These are phyloP conservation scores for Pecten maximus DNA, from an alignment of 2,888 invertebrate genomes.

Conservation along the genomic window DNA sequence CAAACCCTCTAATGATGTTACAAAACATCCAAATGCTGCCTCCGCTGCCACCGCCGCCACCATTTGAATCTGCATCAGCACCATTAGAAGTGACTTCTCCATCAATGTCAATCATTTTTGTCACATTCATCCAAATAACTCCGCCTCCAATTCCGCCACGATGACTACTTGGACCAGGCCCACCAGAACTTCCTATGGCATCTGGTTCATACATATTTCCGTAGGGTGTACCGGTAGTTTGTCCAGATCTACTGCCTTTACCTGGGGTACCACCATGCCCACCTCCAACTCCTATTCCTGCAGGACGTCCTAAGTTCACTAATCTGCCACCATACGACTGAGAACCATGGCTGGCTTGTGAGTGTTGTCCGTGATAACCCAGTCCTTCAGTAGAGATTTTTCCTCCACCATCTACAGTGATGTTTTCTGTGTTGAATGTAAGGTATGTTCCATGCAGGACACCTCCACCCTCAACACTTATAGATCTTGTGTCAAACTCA, in stretches of 20 bases:
- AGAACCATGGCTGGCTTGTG: constrained; percentile 61
- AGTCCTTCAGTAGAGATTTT: constrained; percentile 67
- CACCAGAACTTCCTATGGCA: constrained; percentile 71
- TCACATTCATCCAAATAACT: constrained; percentile 74
- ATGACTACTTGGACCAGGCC: constrained; percentile 54
- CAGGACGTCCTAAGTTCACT: constrained; percentile 69
- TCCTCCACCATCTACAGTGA: constrained; percentile 74
- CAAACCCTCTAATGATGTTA: constrained; percentile 70
- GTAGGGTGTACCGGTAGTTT: constrained; percentile 68
- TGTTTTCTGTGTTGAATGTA: constrained; percentile 65
- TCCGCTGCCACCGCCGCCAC: constrained; percentile 72
- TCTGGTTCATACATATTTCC: constrained; percentile 73
- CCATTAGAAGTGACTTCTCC: constrained; percentile 72
- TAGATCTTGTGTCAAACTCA: constrained; percentile 60
- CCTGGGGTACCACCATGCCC: constrained; percentile 74
- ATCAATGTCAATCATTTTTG: constrained; percentile 71
- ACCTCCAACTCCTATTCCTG: constrained; percentile 61
- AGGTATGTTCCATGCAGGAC: constrained; percentile 68
- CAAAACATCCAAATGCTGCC: constrained; percentile 75
- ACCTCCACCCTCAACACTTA: constrained; percentile 74
- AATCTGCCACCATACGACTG: constrained; percentile 64
- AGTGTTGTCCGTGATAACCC: constrained; percentile 69
- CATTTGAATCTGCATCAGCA: constrained; percentile 52
- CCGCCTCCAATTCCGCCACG: constrained; percentile 73
- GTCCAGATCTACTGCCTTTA: constrained; percentile 52